Percentiles rank a stretch among this genome's conserved stretches.
phyloP scores from a whole-genome alignment of 1,140 invertebrate species.

The Drosophila punjabiensis region DNA sequence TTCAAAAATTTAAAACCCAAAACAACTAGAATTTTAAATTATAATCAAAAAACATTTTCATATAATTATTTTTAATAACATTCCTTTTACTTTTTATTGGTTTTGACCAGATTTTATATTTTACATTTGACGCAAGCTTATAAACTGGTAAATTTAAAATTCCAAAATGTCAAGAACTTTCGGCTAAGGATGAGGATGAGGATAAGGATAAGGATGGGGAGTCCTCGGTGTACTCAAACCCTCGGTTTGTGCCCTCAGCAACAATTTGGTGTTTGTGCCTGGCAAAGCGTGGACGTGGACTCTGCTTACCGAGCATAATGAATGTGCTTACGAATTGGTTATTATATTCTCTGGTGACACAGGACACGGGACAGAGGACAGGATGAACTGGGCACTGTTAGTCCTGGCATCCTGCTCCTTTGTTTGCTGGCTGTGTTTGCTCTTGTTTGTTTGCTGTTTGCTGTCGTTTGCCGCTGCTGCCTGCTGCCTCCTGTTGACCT shows the following conservation, averaged over 20 bases:
- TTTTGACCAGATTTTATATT: not conserved
- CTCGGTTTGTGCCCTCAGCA: not conserved
- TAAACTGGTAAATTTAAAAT: not conserved
- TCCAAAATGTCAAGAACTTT: not conserved
- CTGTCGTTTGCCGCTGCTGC: constrained; percentile 44
- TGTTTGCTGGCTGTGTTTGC: constrained; percentile 55
- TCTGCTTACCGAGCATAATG: constrained; percentile 58
- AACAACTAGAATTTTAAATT: no score
- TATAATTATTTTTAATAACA: no score
- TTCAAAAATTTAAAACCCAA: no score
- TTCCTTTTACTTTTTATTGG: no score
- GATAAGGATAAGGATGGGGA: not conserved
- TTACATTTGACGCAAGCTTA: not conserved
- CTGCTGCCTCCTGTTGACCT: constrained; percentile 65
- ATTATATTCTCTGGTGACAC: constrained; percentile 57
- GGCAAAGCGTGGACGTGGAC: constrained; percentile 14
- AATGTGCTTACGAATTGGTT: constrained; percentile 81
- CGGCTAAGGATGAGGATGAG: not conserved
- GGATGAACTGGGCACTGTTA: not conserved
- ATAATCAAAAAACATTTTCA: no score
- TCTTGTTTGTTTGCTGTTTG: constrained; percentile 28
- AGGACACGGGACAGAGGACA: constrained; percentile 13
- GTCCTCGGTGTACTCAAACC: not conserved
- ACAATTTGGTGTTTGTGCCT: constrained; percentile 11
- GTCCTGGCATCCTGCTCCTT: constrained; percentile 15